Percentiles rank a stretch among this genome's conserved stretches.
Conservation (phyloP, 1,140 invertebrate genomes). For the Nymphalis io region DNA sequence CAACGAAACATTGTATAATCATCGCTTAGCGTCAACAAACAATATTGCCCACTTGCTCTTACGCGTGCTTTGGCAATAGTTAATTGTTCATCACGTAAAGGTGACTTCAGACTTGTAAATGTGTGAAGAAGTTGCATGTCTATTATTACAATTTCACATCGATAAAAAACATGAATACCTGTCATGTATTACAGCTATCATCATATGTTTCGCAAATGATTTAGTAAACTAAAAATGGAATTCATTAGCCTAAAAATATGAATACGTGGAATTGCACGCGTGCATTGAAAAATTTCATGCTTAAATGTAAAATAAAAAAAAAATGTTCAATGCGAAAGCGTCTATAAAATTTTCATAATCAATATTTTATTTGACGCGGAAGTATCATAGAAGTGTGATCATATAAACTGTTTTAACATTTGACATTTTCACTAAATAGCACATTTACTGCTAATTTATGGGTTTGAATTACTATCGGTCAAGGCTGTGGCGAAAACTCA, state of each 20-base stretch:
- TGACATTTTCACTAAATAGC: conserved; percentile 23
- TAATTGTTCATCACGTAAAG: conserved; percentile 40
- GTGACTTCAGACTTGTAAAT: conserved; percentile 22
- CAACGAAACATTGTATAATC: conserved; percentile 47
- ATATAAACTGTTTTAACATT: not conserved
- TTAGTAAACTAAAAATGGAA: conserved; percentile 22
- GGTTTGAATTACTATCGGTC: conserved; percentile 26
- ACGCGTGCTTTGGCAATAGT: conserved; percentile 46
- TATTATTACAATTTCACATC: conserved; percentile 23
- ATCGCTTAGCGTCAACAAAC: conserved; percentile 41
- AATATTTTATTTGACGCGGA: conserved; percentile 2
- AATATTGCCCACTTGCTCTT: conserved; percentile 44
- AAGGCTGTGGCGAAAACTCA: conserved; percentile 29
- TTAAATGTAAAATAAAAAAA: not conserved
- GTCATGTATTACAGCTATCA: conserved; percentile 5
- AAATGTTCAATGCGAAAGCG: not conserved
- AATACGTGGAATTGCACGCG: not conserved
- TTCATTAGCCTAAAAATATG: conserved; percentile 10
- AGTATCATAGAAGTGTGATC: not conserved
- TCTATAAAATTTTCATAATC: not conserved
- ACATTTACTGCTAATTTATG: conserved; percentile 27
- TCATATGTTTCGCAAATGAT: conserved; percentile 28
- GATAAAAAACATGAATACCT: conserved; percentile 30
- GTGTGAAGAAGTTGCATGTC: conserved; percentile 32
- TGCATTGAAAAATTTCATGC: not conserved